Conservation (phyloP, 30 jellyfish, hydroid and myxozoan genomes). For the Aurelia aurita region DNA sequence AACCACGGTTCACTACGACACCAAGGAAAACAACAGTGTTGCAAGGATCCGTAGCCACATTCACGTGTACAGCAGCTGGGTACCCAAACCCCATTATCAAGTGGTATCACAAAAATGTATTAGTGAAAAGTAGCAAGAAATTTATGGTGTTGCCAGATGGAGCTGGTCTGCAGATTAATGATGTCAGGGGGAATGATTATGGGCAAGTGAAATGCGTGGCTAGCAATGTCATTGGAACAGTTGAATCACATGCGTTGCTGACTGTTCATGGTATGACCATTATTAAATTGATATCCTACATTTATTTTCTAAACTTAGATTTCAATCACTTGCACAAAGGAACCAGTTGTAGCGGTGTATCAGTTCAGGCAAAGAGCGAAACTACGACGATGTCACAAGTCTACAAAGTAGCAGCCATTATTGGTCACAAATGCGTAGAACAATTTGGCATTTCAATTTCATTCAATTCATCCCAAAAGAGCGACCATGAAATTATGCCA, state of each 20-base stretch:
- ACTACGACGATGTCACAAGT: too few relatives aligned
- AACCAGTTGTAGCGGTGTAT: too few relatives aligned
- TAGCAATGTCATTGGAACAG: constrained; percentile 25
- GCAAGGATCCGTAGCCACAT: constrained; percentile 13
- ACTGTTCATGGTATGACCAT: constrained; percentile 12
- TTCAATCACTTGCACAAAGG: too few relatives aligned
- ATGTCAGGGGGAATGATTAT: constrained; percentile 1
- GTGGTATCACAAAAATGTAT: constrained; percentile 2
- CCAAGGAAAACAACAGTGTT: not conserved
- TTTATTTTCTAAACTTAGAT: too few relatives aligned
- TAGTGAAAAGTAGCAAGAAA: not conserved
- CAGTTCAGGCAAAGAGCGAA: too few relatives aligned
- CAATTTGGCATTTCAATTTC: too few relatives aligned
- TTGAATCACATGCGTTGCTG: constrained; percentile 13
- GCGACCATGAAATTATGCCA: too few relatives aligned
- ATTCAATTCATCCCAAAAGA: too few relatives aligned
- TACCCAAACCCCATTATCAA: constrained; percentile 28
- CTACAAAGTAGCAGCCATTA: too few relatives aligned
- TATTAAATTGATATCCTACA: not conserved
- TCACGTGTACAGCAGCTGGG: constrained; percentile 31
- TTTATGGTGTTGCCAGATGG: not conserved
- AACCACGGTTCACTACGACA: constrained; percentile 1
- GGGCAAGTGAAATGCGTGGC: constrained; percentile 34
- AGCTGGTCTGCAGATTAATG: constrained; percentile 17
- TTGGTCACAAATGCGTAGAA: too few relatives aligned